Conservation (phyloP, 2,888 invertebrate species). For the Lasius fuliginosus region DNA sequence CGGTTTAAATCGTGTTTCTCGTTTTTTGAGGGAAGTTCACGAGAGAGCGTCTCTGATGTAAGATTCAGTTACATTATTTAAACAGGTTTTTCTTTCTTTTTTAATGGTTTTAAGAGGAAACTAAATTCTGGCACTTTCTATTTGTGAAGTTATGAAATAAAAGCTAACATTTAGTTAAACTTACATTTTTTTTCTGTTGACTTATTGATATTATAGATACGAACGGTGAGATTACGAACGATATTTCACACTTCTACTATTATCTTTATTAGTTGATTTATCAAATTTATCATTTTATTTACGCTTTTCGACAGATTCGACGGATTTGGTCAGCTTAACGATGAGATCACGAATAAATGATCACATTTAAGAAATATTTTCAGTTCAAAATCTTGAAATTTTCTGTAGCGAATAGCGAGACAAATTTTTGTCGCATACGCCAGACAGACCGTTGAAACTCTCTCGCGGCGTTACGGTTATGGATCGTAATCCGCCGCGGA, state of each 20-base stretch:
- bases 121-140: background rate
- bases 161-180: too few relatives aligned
- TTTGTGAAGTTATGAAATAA: background rate
- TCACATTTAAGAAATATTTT: background rate
- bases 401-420: background rate
- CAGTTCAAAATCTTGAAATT: background rate
- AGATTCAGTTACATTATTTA: background rate
- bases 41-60: background rate
- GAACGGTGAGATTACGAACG: too few relatives aligned
- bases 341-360: background rate
- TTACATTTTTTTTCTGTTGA: background rate
- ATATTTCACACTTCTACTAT: background rate
- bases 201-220: background rate
- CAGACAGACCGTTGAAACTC: background rate
- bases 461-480: constrained; percentile 1
- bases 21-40: background rate
- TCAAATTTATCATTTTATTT: too few relatives aligned
- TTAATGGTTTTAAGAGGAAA: background rate
- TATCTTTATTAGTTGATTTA: too few relatives aligned
- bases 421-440: constrained; percentile 1
- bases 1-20: background rate
- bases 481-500: background rate
- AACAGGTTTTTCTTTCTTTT: background rate
- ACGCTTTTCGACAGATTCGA: too few relatives aligned
- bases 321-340: background rate